Conservation (phyloP, 1,140 invertebrate species). For the Hestina assimilis region DNA sequence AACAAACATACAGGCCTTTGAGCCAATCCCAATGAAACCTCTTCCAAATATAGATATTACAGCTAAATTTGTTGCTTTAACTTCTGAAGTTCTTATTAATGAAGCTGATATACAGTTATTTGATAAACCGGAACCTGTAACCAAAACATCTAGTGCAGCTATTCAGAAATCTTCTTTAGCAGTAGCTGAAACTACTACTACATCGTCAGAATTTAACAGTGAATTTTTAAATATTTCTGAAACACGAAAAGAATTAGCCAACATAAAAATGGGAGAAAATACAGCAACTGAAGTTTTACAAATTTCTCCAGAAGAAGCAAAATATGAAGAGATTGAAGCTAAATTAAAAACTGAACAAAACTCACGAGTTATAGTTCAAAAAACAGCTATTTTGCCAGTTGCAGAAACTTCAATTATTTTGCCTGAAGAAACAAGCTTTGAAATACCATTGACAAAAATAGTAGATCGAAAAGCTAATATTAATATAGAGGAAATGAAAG, state of each 20-base stretch:
- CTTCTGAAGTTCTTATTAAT: slow-evolving; percentile 30
- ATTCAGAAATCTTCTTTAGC: slow-evolving; percentile 10
- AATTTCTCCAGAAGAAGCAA: slow-evolving; percentile 8
- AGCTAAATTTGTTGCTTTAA: slow-evolving; percentile 28
- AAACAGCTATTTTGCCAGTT: neutral
- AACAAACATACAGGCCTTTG: neutral
- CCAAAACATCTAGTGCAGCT: neutral
- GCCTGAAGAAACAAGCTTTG: neutral
- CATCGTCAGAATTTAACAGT: neutral
- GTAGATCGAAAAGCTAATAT: slow-evolving; percentile 10
- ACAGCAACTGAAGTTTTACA: slow-evolving; percentile 2
- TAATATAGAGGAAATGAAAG: slow-evolving; percentile 6
- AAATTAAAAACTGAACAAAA: neutral
- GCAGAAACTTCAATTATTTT: neutral
- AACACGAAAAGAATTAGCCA: neutral
- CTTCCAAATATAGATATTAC: slow-evolving; percentile 11
- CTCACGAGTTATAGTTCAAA: neutral
- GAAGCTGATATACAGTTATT: slow-evolving; percentile 25
- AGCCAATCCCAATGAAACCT: slow-evolving; percentile 12
- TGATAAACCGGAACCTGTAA: slow-evolving; percentile 12
- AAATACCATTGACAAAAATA: neutral
- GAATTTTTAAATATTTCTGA: neutral
- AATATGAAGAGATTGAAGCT: slow-evolving; percentile 7
- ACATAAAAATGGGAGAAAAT: neutral
- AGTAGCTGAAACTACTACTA: slow-evolving; percentile 17